Evolutionary conservation across 2,113 vertebrate species (phyloP), one percentile per base, ranked within the genome.

Genomic region (Gnathonemus longibarbis): DNA sequence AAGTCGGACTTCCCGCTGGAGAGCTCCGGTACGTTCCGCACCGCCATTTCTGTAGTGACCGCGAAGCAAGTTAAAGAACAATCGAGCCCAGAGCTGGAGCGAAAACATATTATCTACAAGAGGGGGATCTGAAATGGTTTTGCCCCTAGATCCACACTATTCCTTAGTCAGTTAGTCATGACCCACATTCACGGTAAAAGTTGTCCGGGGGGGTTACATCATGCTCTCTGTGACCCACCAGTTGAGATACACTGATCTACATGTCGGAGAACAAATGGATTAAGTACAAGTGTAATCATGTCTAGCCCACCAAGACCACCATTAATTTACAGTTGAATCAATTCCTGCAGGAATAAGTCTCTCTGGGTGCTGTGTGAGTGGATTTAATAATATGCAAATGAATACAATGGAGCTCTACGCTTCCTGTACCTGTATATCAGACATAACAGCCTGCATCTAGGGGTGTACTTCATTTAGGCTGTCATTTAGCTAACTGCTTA

Each of bases 1-100:
- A 99, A 99, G 94, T 98, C 98, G 0, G 98, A 99, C 95, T 99
- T 99, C 94, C 98, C 98, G 89, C 97, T 98, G 35, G 97, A 96
- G 93, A 98, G 98, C 84, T 93, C 97, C 91, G 98, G 98, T 99
- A 95, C 95, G 93, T 62, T 15, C 2, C 6, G 27, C 19, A 2
- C 10, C 1, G 31, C 42, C 13, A 48, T 31, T 50, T 52, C 49
- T 19, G 27, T 19, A 19, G 2, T 15, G n/a, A 35, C 10, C 66
- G 10, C n/a, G 1, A 74, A 13, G 27, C n/a, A 13, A 13, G n/a
- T 35, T 35, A 74, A 74, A 80, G 74, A 19, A 42, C 5, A 6
- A 3, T 5, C 2, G 0, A 5, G 15, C 13, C 35, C 35, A 6
- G 70, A 35, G 6, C 35, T 15, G 35, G 13, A 77, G n/a, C 3